Evolutionary conservation across 30 jellyfish, hydroid and myxozoan species (phyloP), one percentile per base, ranked within the genome.

Genomic region (Mastigias papua): DNA sequence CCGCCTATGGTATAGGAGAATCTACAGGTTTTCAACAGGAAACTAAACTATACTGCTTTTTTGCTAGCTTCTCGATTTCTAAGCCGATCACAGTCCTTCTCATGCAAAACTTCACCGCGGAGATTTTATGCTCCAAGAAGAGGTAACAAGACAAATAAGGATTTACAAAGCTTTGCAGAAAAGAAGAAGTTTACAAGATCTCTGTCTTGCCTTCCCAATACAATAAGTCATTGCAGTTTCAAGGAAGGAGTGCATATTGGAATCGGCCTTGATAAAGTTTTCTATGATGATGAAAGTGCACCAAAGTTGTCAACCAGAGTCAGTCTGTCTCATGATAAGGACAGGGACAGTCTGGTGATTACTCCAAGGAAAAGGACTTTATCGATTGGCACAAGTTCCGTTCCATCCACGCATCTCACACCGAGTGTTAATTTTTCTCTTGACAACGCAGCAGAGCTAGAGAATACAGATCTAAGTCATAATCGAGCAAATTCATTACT

Each of bases 91-190:
- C 76, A 64, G 63, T 86, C 90, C 35, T 86, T 86, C 48, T 57
- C 54, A n/a, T 86, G 90, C 71, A 74, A 76, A 49, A 73, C 95
- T 1, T 86, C 95, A 20, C 95, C 95, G 30, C 23, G 90, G 23
- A 37, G 86, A 46, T 86, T 86, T 76, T 86, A 86, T 58, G 73
- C 82, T 0, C 48, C 42, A 9, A 84, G 32, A 20, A 15, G 88
- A 28, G 8, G 35, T 74, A 60, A 35, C 30, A 1, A 5, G 21
- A 63, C 68, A 54, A 9, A 54, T 69, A 34, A 25, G 63, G 9
- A 11, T 19, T 0, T 29, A 29, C 34, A 64, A 37, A 70, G 46
- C 30, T 17, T 62, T 19, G 68, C 92, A 15, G 25, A 2, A 22
- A 26, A 74, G 27, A 46, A 26, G 26, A 58, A 33, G 15, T 68